Base-by-base conservation (phyloP, 1,140 invertebrate species). In the Drosophila willistoni region DNA sequence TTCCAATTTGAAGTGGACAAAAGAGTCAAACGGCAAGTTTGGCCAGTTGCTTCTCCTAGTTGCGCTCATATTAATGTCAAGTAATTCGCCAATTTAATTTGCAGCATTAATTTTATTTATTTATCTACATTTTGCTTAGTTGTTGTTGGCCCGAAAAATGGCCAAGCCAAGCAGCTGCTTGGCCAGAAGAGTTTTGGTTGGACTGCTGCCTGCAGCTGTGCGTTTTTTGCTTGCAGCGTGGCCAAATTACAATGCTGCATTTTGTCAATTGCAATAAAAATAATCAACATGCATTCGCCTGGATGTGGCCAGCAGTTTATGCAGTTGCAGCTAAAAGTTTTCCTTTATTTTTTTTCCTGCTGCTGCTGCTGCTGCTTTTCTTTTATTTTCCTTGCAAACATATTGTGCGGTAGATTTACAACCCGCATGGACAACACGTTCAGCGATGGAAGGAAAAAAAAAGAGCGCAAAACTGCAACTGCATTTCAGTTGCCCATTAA, bases 381-480 rank as follows among this genome's bases (percentile, higher is more conserved):
- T 25, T 47, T 72, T 72, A 36, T 55, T 41, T 60, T 42, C 44
- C 17, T 47, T 9, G 34, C 34, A 36, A 36, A 47, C 44, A 47
- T 47, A 47, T 19, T 47, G 44, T 47, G 68, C 68, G 62, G 70
- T 70, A 73, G 73, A 79, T 79, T 79, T 79, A 77, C 77, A 70
- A 77, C 64, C 82, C 79, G 84, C 77, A 74, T 76, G 83, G 80
- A 74, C 74, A 82, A 79, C 78, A 86, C 81, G 81, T 86, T 81
- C 61, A 44, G n/a, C 4, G n/a, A 44, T 6, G 7, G 71, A 57
- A 57, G 25, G n/a, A 60, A 76, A 60, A 57, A 41, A 17, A 60
- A 76, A 60, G 56, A 64, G 17, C 13, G 62, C 44, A 25, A 75
- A 75, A 65, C 63, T 66, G 73, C 73, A 67, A 76, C 73, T 76